Percentiles rank a stretch among this genome's conserved stretches.
Evolutionary conservation across 2,113 vertebrate species (phyloP).

Genomic region (Ctenomys sociabilis): DNA sequence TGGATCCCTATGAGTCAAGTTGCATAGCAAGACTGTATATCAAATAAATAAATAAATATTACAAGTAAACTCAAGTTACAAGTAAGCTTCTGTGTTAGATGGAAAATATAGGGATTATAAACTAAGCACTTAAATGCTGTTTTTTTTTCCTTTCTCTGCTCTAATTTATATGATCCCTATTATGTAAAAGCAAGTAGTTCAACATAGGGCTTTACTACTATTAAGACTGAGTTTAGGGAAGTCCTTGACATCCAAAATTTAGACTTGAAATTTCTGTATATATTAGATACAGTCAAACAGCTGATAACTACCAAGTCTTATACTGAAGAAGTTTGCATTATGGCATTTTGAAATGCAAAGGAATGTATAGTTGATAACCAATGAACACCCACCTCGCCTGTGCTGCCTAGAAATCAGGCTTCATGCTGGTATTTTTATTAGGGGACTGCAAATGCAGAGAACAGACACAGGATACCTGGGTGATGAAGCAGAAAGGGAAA

Average conservation of each 20-base stretch:
- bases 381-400: neutral
- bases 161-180: neutral
- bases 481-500: neutral
- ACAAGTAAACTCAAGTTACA: slow-evolving; percentile 28
- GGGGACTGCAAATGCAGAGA: neutral
- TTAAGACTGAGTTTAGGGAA: neutral
- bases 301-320: slow-evolving; percentile 32
- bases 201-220: neutral
- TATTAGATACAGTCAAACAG: neutral
- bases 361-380: neutral
- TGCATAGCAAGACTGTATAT: too few species aligned
- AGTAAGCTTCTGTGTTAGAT: neutral
- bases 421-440: neutral
- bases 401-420: neutral
- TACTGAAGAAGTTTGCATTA: neutral
- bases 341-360: slow-evolving; percentile 40
- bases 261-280: neutral
- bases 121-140: neutral
- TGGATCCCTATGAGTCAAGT: too few species aligned
- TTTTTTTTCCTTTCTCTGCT: neutral
- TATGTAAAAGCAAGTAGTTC: slow-evolving; percentile 14
- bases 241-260: neutral
- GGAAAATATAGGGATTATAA: neutral
- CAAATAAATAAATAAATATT: neutral
- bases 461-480: too few species aligned